A percentile compares a stretch with the other conserved stretches of the same genome.
Conservation (phyloP, 2,888 invertebrate species). For the Orthonychiurus folsomi region DNA sequence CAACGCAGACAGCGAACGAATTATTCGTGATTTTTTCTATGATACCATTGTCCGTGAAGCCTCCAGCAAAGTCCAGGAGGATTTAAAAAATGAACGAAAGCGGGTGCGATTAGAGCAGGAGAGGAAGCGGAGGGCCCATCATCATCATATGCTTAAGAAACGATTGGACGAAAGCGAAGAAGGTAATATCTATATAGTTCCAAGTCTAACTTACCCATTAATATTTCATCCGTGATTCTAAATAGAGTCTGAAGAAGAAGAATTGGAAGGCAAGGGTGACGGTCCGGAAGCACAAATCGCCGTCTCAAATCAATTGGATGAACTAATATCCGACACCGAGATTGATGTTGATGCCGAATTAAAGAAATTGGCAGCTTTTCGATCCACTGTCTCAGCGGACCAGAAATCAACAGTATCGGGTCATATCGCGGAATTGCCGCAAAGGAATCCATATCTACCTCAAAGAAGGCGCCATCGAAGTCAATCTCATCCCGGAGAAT, state of each 20-base stretch:
- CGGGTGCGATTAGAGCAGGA: not conserved
- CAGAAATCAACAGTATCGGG: no score
- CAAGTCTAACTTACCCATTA: no score
- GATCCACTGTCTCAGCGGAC: no score
- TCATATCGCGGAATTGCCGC: not conserved
- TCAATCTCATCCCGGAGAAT: not conserved
- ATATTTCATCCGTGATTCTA: no score
- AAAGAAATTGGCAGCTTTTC: no score
- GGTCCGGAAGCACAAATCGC: not conserved
- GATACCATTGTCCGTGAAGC: slow-evolving; percentile 7
- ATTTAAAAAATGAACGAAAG: not conserved
- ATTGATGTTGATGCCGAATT: not conserved
- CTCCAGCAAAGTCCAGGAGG: not conserved
- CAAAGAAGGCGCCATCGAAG: not conserved
- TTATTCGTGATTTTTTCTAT: slow-evolving; percentile 16
- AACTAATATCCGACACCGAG: not conserved
- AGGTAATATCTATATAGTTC: not conserved
- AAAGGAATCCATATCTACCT: not conserved
- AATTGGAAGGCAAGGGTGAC: not conserved
- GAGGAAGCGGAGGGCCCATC: not conserved
- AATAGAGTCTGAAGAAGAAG: not conserved
- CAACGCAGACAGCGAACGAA: not conserved
- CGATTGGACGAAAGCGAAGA: not conserved
- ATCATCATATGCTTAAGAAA: not conserved
- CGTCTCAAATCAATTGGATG: not conserved